These are phyloP conservation scores for Reinhardtius hippoglossoides DNA, from an alignment of 2,113 vertebrate species.

Conservation along the genomic window DNA sequence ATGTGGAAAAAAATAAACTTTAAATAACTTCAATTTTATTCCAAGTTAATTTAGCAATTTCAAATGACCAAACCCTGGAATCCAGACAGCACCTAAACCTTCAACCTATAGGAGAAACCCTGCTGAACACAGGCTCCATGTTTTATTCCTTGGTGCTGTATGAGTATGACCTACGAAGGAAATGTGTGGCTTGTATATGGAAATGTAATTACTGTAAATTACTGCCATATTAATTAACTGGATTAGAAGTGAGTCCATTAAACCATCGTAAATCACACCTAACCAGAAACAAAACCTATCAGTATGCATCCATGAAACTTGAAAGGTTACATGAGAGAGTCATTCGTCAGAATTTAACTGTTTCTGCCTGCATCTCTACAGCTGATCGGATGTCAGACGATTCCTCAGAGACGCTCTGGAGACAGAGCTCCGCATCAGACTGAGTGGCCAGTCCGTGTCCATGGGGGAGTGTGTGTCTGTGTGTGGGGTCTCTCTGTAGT, in stretches of 20 bases:
- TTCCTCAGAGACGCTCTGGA: constrained; percentile 59
- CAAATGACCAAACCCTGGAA: too few species aligned
- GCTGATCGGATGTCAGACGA: constrained; percentile 59
- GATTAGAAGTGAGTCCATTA: constrained; percentile 5
- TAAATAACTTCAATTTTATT: too few species aligned
- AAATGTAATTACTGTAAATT: constrained; percentile 32
- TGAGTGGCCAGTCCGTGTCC: constrained; percentile 5
- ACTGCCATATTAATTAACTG: neutral
- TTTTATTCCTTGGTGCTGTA: neutral
- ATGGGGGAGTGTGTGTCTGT: neutral
- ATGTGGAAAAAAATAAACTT: too few species aligned
- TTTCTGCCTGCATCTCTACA: constrained; percentile 23
- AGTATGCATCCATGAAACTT: constrained; percentile 17
- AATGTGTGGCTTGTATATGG: neutral
- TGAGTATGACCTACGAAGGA: neutral
- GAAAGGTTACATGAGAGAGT: constrained; percentile 31
- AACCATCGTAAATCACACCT: constrained; percentile 7
- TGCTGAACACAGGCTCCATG: neutral
- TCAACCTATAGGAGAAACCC: neutral
- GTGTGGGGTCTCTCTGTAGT: too few species aligned
- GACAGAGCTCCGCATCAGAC: constrained; percentile 34
- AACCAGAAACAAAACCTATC: constrained; percentile 11
- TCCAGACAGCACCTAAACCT: too few species aligned
- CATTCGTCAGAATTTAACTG: constrained; percentile 7
- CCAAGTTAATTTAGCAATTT: too few species aligned